Evolutionary conservation across 1,140 invertebrate genomes (phyloP).

Genomic region (Megalopta genalis): DNA sequence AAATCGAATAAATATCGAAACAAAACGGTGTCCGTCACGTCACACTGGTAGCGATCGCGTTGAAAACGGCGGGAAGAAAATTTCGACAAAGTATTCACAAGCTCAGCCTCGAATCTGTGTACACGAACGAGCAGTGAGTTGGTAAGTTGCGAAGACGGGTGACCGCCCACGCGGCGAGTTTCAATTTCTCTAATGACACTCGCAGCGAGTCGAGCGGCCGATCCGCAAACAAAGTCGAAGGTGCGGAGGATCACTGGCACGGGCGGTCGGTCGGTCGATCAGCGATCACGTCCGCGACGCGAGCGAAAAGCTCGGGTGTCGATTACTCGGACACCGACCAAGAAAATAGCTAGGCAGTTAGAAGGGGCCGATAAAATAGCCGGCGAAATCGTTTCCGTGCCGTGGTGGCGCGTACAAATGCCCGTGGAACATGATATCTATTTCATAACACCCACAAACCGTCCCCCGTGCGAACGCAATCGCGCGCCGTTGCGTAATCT

Average conservation of each 20-base stretch:
- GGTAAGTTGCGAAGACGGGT: too few relatives aligned
- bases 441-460: conserved; percentile 78
- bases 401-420: conserved; percentile 63
- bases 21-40: too few relatives aligned
- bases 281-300: neutral
- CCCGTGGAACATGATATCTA: conserved; percentile 78
- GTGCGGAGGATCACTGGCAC: neutral
- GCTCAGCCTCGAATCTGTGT: too few relatives aligned
- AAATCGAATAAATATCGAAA: too few relatives aligned
- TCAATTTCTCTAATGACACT: conserved; percentile 1
- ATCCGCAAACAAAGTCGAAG: neutral
- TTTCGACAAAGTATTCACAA: too few relatives aligned
- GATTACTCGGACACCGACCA: conserved; percentile 24
- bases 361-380: conserved; percentile 40
- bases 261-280: neutral
- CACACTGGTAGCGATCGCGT: too few relatives aligned
- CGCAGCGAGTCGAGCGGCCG: neutral
- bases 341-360: conserved; percentile 28
- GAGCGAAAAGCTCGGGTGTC: conserved; percentile 22
- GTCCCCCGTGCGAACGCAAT: conserved; percentile 77
- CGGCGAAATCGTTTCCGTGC: conserved; percentile 31
- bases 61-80: too few relatives aligned
- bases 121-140: too few relatives aligned
- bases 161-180: neutral
- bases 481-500: conserved; percentile 65